phyloP scores from a whole-genome alignment of 2,113 vertebrate genomes.

The Merops nubicus region DNA sequence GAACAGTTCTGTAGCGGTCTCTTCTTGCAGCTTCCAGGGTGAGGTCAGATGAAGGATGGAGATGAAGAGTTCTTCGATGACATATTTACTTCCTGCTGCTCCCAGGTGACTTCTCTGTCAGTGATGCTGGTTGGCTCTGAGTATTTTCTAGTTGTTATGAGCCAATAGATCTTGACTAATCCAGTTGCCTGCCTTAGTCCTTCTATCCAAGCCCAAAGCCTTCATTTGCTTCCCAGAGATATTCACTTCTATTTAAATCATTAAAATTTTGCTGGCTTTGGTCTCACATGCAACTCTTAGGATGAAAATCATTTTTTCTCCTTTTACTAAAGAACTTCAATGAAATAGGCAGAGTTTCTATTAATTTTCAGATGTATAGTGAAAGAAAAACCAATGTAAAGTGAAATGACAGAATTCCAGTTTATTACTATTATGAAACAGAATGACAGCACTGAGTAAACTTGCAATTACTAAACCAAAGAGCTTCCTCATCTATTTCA shows the following conservation, averaged over 20 bases:
- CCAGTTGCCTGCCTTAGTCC: background rate
- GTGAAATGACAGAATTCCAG: background rate
- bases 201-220: background rate
- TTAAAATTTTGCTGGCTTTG: background rate
- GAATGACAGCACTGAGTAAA: background rate
- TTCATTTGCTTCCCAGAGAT: background rate
- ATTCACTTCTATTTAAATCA: background rate
- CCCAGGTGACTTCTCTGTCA: background rate
- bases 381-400: slow-evolving; percentile 34
- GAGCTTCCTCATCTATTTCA: background rate
- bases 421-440: background rate
- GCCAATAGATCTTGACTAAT: background rate
- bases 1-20: background rate
- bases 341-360: background rate
- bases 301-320: background rate
- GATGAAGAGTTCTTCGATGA: background rate
- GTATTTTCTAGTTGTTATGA: background rate
- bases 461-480: background rate
- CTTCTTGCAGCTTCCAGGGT: background rate
- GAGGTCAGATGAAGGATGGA: background rate
- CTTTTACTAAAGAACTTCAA: background rate
- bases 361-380: background rate
- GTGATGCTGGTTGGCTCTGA: background rate
- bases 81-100: background rate
- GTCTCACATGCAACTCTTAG: background rate